Base-by-base conservation (phyloP, 2,888 invertebrate genomes). In the Caenorhabditis sp. region DNA sequence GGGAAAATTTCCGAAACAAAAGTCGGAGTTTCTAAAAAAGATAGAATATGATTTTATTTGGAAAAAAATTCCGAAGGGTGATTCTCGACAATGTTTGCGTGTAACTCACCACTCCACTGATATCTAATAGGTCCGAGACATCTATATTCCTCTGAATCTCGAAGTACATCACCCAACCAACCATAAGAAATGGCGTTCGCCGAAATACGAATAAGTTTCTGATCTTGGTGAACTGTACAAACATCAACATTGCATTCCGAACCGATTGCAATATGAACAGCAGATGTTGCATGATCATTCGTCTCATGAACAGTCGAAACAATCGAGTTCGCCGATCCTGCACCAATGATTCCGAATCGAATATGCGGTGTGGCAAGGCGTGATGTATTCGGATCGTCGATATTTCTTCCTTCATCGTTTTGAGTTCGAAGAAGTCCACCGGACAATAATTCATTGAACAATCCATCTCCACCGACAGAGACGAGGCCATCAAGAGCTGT, bases 101-200 rank as follows among this genome's bases (percentile, higher is more conserved):
- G 17, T 21, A 4, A 31, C 49, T 60, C 10, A 81, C 81, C 81
- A 63, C 81, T 81, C 82, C 83, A 86, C 64, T 86, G 84, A 62
- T 94, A 94, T 77, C 94, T 90, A 77, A 91, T 91, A 19, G 94
- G 93, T 50, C 94, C 94, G 92, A 94, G 92, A 93, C 93, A 94
- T 55, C 94, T 90, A 83, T 93, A 92, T 72, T 91, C 91, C 84
- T 94, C 94, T 86, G 93, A 93, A 83, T 93, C 92, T 70, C 91
- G 90, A 23, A 93, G 91, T 49, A 93, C 92, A 88, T 94, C 94
- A 1, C 94, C 94, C 83, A 94, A 91, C 89, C 93, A 94, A 1
- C 94, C 94, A 88, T 94, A 94, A 71, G 93, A 93, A 74, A 93
- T 90, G 58, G 93, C 91, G 79, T 93, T 93, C 19, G 93, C 92